Conservation (phyloP, 2,113 vertebrate genomes). For the Leptodactylus fuscus region DNA sequence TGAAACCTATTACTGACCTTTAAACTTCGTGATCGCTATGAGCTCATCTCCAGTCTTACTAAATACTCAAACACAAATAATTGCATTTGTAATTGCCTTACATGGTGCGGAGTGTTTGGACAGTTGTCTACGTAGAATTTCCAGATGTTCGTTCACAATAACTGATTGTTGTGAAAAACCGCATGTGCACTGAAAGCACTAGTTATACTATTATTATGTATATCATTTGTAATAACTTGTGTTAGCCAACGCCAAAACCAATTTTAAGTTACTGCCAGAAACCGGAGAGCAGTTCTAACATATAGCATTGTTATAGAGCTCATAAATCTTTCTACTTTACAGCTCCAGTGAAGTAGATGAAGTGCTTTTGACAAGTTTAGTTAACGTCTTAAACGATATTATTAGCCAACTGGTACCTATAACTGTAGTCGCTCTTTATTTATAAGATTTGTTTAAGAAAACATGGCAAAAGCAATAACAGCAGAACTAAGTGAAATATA, state of each 20-base stretch:
- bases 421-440: neutral
- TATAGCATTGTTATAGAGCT: neutral
- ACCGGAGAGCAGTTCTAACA: neutral
- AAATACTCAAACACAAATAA: neutral
- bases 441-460: neutral
- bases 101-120: neutral
- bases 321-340: slow-evolving; percentile 22
- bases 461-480: neutral
- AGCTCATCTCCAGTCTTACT: neutral
- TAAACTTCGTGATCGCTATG: neutral
- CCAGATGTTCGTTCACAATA: slow-evolving; percentile 6
- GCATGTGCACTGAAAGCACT: neutral
- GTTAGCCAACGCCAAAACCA: neutral
- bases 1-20: slow-evolving; percentile 1
- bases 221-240: neutral
- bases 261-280: slow-evolving; percentile 16
- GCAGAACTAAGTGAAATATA: neutral
- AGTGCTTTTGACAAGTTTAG: neutral
- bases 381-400: slow-evolving; percentile 5
- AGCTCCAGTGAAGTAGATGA: neutral
- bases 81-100: neutral
- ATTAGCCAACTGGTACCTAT: neutral
- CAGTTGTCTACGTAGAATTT: neutral
- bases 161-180: neutral
- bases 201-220: neutral